phyloP scores from a whole-genome alignment of 2,113 vertebrate genomes.

The Pipra filicauda region DNA sequence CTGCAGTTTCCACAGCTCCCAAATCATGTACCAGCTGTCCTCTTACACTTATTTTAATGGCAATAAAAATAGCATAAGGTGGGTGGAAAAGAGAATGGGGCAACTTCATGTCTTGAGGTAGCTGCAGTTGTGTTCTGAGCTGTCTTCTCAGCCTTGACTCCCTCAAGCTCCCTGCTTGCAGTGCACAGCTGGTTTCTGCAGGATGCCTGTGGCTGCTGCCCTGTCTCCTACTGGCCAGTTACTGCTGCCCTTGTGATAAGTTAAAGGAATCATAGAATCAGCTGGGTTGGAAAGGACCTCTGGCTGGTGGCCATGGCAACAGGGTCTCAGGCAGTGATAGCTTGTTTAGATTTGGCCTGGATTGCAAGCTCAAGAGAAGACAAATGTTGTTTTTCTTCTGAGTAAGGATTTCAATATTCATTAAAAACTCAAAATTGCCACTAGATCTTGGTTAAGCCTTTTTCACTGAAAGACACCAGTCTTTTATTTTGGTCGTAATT shows the following conservation, averaged over 20 bases:
- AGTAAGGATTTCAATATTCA: not conserved
- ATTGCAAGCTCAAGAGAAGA: not conserved
- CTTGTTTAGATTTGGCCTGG: not conserved
- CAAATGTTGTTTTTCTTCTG: not conserved
- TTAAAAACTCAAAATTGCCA: not conserved
- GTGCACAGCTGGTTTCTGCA: not conserved
- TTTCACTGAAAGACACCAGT: not conserved
- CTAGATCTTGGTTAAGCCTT: not conserved
- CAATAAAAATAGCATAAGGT: not conserved
- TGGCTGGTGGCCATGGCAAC: not conserved
- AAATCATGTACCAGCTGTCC: not conserved
- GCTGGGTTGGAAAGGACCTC: not conserved
- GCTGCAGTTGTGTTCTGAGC: not conserved
- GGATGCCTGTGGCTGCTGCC: not conserved
- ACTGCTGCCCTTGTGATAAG: not conserved
- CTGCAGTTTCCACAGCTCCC: not conserved
- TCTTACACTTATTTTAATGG: not conserved
- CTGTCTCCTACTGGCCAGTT: not conserved
- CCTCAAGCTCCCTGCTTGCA: not conserved
- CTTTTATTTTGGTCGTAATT: not conserved
- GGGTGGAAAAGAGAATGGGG: not conserved
- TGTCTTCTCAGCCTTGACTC: not conserved
- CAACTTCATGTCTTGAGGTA: not conserved
- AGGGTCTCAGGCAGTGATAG: not conserved
- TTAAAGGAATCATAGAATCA: not conserved